A percentile compares a stretch with the other conserved stretches of the same genome.
Evolutionary conservation across 1,140 invertebrate species (phyloP).

Genomic region (Sitophilus oryzae): DNA sequence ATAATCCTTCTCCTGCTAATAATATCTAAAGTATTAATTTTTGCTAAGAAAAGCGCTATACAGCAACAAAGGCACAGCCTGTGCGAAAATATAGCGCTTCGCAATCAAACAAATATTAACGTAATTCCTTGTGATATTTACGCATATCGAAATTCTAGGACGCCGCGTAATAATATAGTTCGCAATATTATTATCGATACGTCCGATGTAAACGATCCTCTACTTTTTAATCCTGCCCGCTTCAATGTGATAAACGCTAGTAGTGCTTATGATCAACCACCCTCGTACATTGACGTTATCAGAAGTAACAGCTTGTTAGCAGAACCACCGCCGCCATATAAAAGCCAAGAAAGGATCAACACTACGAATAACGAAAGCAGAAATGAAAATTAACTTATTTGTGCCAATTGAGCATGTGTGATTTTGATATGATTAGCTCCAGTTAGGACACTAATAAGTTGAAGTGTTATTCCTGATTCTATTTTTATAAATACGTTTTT

Average conservation of each 20-base stretch:
- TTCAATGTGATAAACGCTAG: slow-evolving; percentile 20
- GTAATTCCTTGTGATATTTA: slow-evolving; percentile 28
- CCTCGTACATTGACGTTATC: slow-evolving; percentile 37
- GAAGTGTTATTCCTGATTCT: too few species aligned
- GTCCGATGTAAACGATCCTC: slow-evolving; percentile 33
- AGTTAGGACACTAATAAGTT: not conserved
- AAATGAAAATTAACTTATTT: not conserved
- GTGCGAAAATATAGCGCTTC: slow-evolving; percentile 26
- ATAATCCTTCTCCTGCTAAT: slow-evolving; percentile 39
- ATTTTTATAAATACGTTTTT: too few species aligned
- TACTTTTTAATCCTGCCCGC: slow-evolving; percentile 24
- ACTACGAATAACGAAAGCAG: not conserved
- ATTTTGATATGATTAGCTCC: too few species aligned
- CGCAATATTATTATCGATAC: slow-evolving; percentile 31
- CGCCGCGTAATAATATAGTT: slow-evolving; percentile 15
- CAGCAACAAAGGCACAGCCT: slow-evolving; percentile 28
- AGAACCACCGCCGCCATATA: slow-evolving; percentile 42
- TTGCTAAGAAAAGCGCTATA: slow-evolving; percentile 35
- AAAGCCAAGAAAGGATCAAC: slow-evolving; percentile 27
- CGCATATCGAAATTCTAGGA: slow-evolving; percentile 24
- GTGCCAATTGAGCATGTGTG: not conserved
- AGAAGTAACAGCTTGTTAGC: slow-evolving; percentile 21
- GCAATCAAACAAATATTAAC: slow-evolving; percentile 32
- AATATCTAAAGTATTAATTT: slow-evolving; percentile 36
- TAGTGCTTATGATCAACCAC: slow-evolving; percentile 33